Evolutionary conservation across 2,797 vertebrate species (phyloP).

Genomic region (Valencia hispanica): DNA sequence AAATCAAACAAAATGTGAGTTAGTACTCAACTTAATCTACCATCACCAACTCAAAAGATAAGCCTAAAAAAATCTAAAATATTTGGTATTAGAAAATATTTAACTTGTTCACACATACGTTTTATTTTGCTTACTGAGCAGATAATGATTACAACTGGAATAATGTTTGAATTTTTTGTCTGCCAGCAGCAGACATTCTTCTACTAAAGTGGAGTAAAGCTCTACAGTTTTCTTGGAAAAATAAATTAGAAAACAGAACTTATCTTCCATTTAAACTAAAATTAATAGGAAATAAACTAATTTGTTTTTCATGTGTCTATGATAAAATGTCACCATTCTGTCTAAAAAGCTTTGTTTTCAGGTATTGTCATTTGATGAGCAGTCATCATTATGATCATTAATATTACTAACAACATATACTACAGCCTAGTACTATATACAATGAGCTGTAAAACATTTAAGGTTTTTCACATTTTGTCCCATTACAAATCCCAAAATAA

Average conservation of each 20-base stretch:
- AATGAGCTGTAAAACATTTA: no score
- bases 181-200: not conserved
- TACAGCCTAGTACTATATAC: no score
- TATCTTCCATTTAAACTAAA: not conserved
- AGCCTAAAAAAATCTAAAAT: not conserved
- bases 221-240: not conserved
- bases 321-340: not conserved
- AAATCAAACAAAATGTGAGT: not conserved
- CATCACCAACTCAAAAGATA: not conserved
- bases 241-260: not conserved
- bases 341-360: not conserved
- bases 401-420: no score
- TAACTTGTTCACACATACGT: not conserved
- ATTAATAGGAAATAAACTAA: not conserved
- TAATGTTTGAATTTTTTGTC: not conserved
- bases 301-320: not conserved
- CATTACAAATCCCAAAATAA: no score
- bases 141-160: not conserved
- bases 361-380: not conserved
- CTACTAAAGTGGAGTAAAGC: not conserved
- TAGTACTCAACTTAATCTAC: not conserved
- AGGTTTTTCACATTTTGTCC: not conserved
- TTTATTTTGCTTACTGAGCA: not conserved
- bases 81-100: not conserved
- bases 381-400: no score